These are phyloP conservation scores for Dipodomys spectabilis DNA, from an alignment of 2,113 vertebrate species.

Conservation along the genomic window DNA sequence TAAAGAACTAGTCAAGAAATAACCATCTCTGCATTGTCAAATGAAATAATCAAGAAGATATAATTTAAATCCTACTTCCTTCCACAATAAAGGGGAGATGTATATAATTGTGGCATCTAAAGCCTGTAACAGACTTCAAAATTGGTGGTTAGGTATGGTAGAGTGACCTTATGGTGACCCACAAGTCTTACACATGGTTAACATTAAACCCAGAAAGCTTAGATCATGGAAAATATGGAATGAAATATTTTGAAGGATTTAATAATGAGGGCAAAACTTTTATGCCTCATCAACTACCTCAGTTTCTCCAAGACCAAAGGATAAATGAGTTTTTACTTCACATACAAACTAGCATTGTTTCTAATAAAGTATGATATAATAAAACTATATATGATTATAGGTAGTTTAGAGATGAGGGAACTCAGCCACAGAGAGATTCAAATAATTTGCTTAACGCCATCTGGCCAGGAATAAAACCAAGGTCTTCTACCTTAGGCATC, in stretches of 20 bases:
- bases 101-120: constrained; percentile 69
- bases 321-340: constrained; percentile 51
- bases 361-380: constrained; percentile 69
- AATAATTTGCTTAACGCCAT: constrained; percentile 60
- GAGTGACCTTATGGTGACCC: constrained; percentile 58
- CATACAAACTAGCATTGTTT: constrained; percentile 59
- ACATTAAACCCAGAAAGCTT: constrained; percentile 70
- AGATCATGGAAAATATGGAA: constrained; percentile 76
- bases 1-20: background rate
- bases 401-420: constrained; percentile 46
- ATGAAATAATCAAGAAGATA: constrained; percentile 60
- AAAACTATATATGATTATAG: constrained; percentile 62
- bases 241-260: constrained; percentile 77
- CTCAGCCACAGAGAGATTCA: constrained; percentile 38
- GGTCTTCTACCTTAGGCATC: background rate
- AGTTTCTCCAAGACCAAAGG: constrained; percentile 75
- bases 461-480: constrained; percentile 63
- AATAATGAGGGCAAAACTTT: constrained; percentile 73
- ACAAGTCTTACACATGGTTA: constrained; percentile 66
- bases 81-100: constrained; percentile 44
- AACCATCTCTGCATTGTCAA: background rate
- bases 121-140: constrained; percentile 70
- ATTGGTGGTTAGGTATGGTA: constrained; percentile 58
- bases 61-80: constrained; percentile 68
- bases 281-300: constrained; percentile 73